Percentiles rank a stretch among this genome's conserved stretches.
Evolutionary conservation across 2,888 invertebrate genomes (phyloP).

Genomic region (Omphaloscelis lunosa): DNA sequence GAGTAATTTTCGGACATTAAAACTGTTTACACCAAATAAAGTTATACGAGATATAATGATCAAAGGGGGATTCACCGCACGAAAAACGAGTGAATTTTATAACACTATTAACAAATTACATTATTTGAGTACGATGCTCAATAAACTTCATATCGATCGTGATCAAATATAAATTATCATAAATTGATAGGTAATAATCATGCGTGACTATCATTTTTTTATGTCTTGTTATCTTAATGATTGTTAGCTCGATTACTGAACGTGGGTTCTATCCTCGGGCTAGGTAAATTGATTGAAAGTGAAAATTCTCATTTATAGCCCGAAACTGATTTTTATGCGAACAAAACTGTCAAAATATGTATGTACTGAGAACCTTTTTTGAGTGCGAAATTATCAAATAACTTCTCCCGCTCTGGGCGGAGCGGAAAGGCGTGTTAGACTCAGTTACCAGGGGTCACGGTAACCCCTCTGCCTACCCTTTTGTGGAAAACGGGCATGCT

Average conservation of each 20-base stretch:
- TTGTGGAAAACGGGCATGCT: not conserved
- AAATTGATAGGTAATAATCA: not conserved
- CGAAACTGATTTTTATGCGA: not conserved
- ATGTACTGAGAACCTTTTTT: no score
- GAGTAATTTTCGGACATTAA: no score
- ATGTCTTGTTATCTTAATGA: not conserved
- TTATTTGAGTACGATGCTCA: not conserved
- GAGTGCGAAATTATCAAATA: no score
- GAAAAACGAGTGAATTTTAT: not conserved
- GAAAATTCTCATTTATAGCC: not conserved
- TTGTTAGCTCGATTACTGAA: no score
- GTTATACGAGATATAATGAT: not conserved
- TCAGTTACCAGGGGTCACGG: no score
- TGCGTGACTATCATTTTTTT: not conserved
- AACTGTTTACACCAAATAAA: not conserved
- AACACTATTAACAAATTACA: not conserved
- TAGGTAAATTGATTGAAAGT: not conserved
- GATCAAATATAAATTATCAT: not conserved
- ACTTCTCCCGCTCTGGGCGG: no score
- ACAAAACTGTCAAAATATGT: not conserved
- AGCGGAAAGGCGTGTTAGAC: no score
- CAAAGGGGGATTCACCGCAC: not conserved
- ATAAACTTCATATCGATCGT: conserved; percentile 8
- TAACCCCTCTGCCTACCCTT: not conserved
- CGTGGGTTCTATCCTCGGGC: not conserved